These are phyloP conservation scores for Gracilinanus agilis DNA, from an alignment of 2,113 vertebrate species.

Conservation along the genomic window DNA sequence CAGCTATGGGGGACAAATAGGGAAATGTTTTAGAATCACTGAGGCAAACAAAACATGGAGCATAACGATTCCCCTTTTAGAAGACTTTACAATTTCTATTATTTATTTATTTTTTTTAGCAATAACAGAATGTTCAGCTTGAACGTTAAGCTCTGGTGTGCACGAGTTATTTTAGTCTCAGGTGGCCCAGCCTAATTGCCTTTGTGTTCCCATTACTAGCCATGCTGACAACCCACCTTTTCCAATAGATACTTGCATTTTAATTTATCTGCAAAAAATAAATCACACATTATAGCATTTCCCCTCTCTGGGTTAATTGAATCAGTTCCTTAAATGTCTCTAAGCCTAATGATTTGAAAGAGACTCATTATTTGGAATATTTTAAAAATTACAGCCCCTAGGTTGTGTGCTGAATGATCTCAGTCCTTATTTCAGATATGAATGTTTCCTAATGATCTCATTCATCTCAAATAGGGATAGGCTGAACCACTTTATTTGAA, in stretches of 20 bases:
- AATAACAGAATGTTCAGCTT: conserved; percentile 22
- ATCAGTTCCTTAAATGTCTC: conserved; percentile 85
- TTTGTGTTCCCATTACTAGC: conserved; percentile 78
- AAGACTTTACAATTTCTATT: neutral
- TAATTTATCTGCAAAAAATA: conserved; percentile 86
- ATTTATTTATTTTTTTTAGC: conserved; percentile 9
- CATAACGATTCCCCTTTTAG: conserved; percentile 42
- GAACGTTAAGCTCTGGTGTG: conserved; percentile 52
- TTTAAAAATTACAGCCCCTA: conserved; percentile 77
- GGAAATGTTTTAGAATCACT: conserved; percentile 62
- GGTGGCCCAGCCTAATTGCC: conserved; percentile 77
- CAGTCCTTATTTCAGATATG: conserved; percentile 69
- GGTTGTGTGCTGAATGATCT: conserved; percentile 67
- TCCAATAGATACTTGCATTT: conserved; percentile 81
- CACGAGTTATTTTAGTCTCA: conserved; percentile 71
- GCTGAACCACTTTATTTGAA: conserved; percentile 61
- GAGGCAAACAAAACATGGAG: conserved; percentile 38
- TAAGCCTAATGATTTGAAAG: conserved; percentile 79
- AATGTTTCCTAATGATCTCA: conserved; percentile 69
- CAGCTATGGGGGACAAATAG: neutral
- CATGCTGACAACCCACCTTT: conserved; percentile 75
- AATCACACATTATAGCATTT: conserved; percentile 84
- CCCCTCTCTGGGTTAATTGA: conserved; percentile 82
- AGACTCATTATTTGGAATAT: conserved; percentile 75
- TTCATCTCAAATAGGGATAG: conserved; percentile 57